Evolutionary conservation across 2,113 vertebrate species (phyloP).

Genomic region (Callithrix jacchus): DNA sequence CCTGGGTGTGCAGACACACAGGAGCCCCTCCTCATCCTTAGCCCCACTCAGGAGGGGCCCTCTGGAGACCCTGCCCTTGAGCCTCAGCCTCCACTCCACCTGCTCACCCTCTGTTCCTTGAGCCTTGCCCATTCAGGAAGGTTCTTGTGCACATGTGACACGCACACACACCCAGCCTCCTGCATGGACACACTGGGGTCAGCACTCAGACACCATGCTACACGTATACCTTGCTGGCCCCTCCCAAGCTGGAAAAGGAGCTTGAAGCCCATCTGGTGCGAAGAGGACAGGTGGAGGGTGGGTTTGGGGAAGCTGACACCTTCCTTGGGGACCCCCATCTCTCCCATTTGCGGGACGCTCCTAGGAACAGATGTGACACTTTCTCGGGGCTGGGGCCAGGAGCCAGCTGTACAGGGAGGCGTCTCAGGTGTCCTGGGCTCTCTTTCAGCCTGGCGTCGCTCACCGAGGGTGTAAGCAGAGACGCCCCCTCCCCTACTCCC

Average conservation of each 20-base stretch:
- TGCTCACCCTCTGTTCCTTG: too few species aligned
- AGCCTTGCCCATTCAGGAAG: background rate
- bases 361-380: background rate
- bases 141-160: accelerated
- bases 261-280: background rate
- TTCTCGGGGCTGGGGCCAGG: background rate
- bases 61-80: background rate
- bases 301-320: background rate
- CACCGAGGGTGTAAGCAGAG: background rate
- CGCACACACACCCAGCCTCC: background rate
- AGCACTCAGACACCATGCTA: accelerated
- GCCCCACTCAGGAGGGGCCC: background rate
- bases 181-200: background rate
- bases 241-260: accelerated
- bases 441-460: background rate
- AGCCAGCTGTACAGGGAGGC: background rate
- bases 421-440: conserved; percentile 39
- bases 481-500: background rate
- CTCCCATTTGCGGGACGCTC: background rate
- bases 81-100: background rate
- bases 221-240: background rate
- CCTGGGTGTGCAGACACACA: background rate
- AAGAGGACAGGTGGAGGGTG: background rate
- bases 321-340: background rate
- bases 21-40: background rate